Percentiles rank a stretch among this genome's conserved stretches.
Conservation (phyloP, 2,797 vertebrate genomes). For the Arrhamphus sclerolepis region DNA sequence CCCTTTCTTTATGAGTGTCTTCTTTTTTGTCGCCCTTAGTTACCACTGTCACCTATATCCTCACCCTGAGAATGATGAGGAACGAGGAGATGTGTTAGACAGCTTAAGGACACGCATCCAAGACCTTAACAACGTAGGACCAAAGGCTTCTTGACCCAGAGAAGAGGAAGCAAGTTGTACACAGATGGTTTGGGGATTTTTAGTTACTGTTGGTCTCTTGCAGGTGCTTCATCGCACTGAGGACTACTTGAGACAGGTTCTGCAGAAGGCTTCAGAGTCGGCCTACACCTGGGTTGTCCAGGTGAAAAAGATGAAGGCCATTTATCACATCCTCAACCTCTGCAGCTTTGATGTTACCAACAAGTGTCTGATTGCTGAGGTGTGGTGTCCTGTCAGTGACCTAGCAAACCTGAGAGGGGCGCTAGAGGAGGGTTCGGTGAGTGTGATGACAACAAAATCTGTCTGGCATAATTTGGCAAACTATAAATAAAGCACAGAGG, state of each 20-base stretch:
- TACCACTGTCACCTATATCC: slow-evolving; percentile 97
- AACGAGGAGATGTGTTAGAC: slow-evolving; percentile 88
- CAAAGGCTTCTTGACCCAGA: slow-evolving; percentile 68
- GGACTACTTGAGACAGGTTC: slow-evolving; percentile 93
- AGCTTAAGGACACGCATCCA: slow-evolving; percentile 91
- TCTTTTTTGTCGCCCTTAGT: slow-evolving; percentile 65
- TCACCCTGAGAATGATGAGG: slow-evolving; percentile 88
- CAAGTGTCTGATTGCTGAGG: slow-evolving; percentile 97
- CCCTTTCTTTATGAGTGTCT: background rate
- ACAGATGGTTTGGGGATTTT: background rate
- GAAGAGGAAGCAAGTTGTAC: background rate
- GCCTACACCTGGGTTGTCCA: slow-evolving; percentile 89
- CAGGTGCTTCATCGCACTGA: slow-evolving; percentile 96
- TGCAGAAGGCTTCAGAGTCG: slow-evolving; percentile 92
- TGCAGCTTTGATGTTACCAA: slow-evolving; percentile 98
- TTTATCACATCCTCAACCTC: slow-evolving; percentile 96
- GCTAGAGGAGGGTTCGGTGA: slow-evolving; percentile 94
- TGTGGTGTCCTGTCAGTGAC: slow-evolving; percentile 94
- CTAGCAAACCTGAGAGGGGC: slow-evolving; percentile 87
- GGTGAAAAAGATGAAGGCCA: slow-evolving; percentile 98
- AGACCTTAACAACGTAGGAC: slow-evolving; percentile 90
- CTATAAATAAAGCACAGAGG: too few species aligned
- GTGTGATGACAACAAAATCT: slow-evolving; percentile 31
- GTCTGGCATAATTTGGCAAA: too few species aligned
- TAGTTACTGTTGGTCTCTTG: slow-evolving; percentile 9